Percentiles rank a stretch among this genome's conserved stretches.
These are phyloP conservation scores for Atta cephalotes DNA, from an alignment of 1,140 invertebrate species.

Conservation along the genomic window DNA sequence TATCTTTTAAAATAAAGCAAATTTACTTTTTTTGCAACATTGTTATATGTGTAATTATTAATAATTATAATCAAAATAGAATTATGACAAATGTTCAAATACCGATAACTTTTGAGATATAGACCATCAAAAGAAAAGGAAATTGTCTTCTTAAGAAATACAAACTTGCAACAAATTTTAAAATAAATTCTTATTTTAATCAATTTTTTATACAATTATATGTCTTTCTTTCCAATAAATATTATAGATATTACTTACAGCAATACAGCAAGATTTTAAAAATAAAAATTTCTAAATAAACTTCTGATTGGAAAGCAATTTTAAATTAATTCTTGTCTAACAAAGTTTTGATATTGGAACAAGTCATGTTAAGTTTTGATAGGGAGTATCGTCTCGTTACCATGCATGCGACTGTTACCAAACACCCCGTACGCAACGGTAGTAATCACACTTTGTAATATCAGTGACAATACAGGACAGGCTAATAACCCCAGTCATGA, in stretches of 20 bases:
- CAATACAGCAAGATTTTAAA: neutral
- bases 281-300: neutral
- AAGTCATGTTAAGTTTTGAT: neutral
- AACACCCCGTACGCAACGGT: slow-evolving; percentile 33
- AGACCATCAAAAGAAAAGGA: neutral
- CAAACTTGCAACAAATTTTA: slow-evolving; percentile 2
- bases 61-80: slow-evolving; percentile 2
- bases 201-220: neutral
- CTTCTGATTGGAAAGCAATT: neutral
- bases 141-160: neutral
- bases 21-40: neutral
- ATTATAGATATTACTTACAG: neutral
- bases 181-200: neutral
- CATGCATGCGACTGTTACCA: slow-evolving; percentile 1
- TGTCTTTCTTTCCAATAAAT: neutral
- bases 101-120: neutral
- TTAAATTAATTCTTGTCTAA: slow-evolving; percentile 18
- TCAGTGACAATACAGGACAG: slow-evolving; percentile 39
- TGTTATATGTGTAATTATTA: neutral
- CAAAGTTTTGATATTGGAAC: neutral
- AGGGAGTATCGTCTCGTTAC: neutral
- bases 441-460: slow-evolving; percentile 38
- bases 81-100: slow-evolving; percentile 5
- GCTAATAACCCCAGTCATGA: slow-evolving; percentile 52
- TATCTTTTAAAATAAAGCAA: neutral